phyloP scores from a whole-genome alignment of 2,888 invertebrate species.

The Liposcelis brunnea region DNA sequence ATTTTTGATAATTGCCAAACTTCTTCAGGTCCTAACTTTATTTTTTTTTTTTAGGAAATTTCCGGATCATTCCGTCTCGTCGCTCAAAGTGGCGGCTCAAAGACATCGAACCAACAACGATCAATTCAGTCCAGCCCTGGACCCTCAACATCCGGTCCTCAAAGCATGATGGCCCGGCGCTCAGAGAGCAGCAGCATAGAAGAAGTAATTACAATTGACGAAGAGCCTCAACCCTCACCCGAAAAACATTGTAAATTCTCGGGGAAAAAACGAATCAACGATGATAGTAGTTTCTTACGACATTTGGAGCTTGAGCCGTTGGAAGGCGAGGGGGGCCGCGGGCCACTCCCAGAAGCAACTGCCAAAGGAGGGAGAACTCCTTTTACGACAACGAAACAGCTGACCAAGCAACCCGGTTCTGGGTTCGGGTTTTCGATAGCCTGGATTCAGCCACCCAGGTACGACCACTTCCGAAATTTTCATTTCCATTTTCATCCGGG shows the following conservation, averaged over 20 bases:
- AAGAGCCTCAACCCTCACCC: conserved; percentile 2
- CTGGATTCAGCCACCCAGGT: conserved; percentile 68
- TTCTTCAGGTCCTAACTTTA: too few relatives aligned
- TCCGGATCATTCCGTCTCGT: conserved; percentile 58
- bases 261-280: conserved; percentile 16
- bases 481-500: neutral
- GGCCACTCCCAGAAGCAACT: conserved; percentile 27
- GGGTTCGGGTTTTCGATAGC: conserved; percentile 76
- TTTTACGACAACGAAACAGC: conserved; percentile 60
- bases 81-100: conserved; percentile 41
- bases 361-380: conserved; percentile 55
- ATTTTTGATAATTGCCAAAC: too few relatives aligned
- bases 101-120: conserved; percentile 25
- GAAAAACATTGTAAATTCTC: conserved; percentile 2
- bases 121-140: conserved; percentile 8
- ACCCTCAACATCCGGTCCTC: neutral
- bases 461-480: conserved; percentile 1
- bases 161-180: conserved; percentile 2
- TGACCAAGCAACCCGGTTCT: conserved; percentile 27
- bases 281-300: conserved; percentile 31
- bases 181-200: conserved; percentile 8
- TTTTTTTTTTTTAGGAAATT: conserved; percentile 28
- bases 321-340: conserved; percentile 33
- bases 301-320: conserved; percentile 68
- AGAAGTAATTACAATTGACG: conserved; percentile 6